Conservation (phyloP, 1,140 invertebrate genomes). For the Drosophila aff. region DNA sequence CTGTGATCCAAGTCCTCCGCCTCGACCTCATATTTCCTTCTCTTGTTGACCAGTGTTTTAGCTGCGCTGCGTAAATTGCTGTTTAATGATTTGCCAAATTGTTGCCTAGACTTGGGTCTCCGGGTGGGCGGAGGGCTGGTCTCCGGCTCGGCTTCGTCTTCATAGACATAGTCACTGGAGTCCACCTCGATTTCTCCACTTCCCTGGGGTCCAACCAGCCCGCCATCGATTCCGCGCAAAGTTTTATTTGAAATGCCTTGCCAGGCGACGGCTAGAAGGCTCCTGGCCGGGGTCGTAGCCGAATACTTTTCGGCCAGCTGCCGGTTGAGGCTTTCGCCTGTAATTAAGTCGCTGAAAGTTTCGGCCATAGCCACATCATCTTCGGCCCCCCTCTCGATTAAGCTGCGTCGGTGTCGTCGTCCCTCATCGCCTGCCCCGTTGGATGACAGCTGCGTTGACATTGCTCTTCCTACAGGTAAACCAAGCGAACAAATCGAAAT, state of each 20-base stretch:
- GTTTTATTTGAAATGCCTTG: conserved; percentile 67
- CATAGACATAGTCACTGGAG: conserved; percentile 64
- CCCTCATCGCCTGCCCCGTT: conserved; percentile 27
- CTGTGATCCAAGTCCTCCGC: conserved; percentile 5
- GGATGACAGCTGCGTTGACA: conserved; percentile 57
- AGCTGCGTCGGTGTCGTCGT: conserved; percentile 63
- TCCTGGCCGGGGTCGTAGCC: conserved; percentile 14
- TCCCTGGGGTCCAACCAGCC: conserved; percentile 47
- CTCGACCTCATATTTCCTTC: conserved; percentile 30
- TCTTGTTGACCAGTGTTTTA: conserved; percentile 60
- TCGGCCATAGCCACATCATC: conserved; percentile 30
- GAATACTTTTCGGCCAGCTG: conserved; percentile 16
- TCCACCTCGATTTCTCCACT: conserved; percentile 25
- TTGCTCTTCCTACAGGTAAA: conserved; percentile 54
- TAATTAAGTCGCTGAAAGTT: conserved; percentile 84
- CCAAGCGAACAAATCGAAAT: conserved; percentile 25
- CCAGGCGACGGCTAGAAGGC: conserved; percentile 12
- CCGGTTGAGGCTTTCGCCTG: conserved; percentile 53
- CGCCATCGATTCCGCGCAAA: conserved; percentile 68
- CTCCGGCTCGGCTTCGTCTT: conserved; percentile 35
- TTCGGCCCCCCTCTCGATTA: conserved; percentile 49
- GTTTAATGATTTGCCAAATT: conserved; percentile 84
- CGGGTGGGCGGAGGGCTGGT: conserved; percentile 4
- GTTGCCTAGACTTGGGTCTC: conserved; percentile 51
- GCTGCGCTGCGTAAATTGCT: conserved; percentile 75